Evolutionary conservation across 2,797 vertebrate genomes (phyloP).

Genomic region (Cirrhinus molitorella): DNA sequence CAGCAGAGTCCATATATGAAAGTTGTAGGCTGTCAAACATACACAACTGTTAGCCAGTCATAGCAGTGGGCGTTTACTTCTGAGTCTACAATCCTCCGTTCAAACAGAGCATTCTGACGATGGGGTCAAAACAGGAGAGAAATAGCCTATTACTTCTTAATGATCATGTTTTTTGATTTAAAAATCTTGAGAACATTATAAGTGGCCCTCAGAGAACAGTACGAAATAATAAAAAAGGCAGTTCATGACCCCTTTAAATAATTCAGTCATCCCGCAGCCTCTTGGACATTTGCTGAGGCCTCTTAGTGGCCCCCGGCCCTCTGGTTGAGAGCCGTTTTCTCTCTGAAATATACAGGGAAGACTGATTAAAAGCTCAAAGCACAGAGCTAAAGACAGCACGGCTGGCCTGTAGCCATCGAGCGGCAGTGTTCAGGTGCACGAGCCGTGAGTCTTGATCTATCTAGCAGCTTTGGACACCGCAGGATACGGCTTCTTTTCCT

Average conservation of each 20-base stretch:
- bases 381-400: constrained; percentile 27
- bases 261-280: background rate
- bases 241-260: background rate
- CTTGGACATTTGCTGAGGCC: background rate
- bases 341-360: constrained; percentile 31
- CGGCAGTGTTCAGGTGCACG: constrained; percentile 39
- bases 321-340: background rate
- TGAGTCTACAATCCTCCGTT: too few relatives aligned
- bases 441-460: constrained; percentile 33
- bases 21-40: too few relatives aligned
- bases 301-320: background rate
- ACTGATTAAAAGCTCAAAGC: constrained; percentile 46
- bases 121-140: too few relatives aligned
- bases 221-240: too few relatives aligned
- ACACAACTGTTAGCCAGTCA: too few relatives aligned
- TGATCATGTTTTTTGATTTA: too few relatives aligned
- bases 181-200: too few relatives aligned
- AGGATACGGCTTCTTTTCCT: constrained; percentile 38
- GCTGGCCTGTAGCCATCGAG: constrained; percentile 49
- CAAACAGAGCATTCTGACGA: too few relatives aligned
- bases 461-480: constrained; percentile 42
- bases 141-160: too few relatives aligned
- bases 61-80: too few relatives aligned
- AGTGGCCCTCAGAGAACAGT: too few relatives aligned
- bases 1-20: too few relatives aligned